Evolutionary conservation across 2,797 vertebrate species (phyloP).

Genomic region (Scomberomorus guttatus): DNA sequence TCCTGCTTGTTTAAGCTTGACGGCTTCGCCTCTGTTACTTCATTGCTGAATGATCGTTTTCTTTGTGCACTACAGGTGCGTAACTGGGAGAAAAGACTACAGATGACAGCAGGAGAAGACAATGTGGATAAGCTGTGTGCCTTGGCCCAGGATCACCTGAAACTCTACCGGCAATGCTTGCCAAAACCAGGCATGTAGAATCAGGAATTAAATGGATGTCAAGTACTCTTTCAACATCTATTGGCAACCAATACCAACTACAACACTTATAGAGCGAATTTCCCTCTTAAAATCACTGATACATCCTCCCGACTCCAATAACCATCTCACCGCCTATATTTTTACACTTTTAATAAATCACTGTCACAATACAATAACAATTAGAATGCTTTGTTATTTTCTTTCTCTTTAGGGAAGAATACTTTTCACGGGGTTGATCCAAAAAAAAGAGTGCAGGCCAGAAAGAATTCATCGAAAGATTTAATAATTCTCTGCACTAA

Average conservation of each 20-base stretch:
- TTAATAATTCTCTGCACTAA: neutral
- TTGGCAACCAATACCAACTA: neutral
- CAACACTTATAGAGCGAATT: neutral
- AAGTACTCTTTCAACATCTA: neutral
- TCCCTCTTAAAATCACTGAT: neutral
- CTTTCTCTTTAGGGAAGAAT: neutral
- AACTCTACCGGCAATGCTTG: slow-evolving; percentile 68
- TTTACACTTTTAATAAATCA: neutral
- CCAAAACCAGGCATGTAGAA: slow-evolving; percentile 73
- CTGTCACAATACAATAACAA: too few relatives aligned
- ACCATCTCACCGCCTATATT: neutral
- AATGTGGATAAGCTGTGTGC: slow-evolving; percentile 67
- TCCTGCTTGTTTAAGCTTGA: neutral
- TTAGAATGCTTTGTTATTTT: neutral
- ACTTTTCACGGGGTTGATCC: neutral
- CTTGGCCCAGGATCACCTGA: slow-evolving; percentile 69
- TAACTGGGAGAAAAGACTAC: slow-evolving; percentile 83
- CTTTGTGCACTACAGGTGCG: slow-evolving; percentile 61
- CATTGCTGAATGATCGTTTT: neutral
- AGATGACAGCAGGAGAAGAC: slow-evolving; percentile 59
- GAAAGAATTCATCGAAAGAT: neutral
- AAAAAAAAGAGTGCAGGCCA: neutral
- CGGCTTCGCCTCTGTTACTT: neutral
- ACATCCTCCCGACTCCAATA: neutral
- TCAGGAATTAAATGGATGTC: neutral